Conservation (phyloP, 92 coral and sea anemone genomes). For the Paragorgia papillata region DNA sequence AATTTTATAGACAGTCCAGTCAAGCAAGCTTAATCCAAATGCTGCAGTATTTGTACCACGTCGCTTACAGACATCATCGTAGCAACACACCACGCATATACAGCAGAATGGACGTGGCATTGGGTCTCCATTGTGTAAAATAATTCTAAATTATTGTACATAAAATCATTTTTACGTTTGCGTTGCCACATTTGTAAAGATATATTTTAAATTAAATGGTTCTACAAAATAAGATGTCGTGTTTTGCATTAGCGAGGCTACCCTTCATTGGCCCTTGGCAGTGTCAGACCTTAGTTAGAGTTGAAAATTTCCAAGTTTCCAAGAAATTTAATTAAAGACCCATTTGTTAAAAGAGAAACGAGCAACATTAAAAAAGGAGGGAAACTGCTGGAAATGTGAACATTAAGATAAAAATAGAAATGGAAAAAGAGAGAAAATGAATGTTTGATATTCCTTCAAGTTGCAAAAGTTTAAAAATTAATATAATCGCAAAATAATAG, state of each 20-base stretch:
- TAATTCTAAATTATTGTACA: slow-evolving; percentile 63
- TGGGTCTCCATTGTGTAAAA: slow-evolving; percentile 53
- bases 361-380: too few species aligned
- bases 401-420: too few species aligned
- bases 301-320: too few species aligned
- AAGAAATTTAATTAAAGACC: too few species aligned
- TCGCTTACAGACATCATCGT: slow-evolving; percentile 62
- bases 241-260: background rate
- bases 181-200: slow-evolving; percentile 69
- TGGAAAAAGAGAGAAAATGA: too few species aligned
- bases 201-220: slow-evolving; percentile 47
- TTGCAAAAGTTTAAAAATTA: too few species aligned
- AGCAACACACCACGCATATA: slow-evolving; percentile 33
- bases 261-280: too few species aligned
- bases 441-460: too few species aligned
- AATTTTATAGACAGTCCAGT: slow-evolving; percentile 9
- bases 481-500: too few species aligned
- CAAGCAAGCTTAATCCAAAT: slow-evolving; percentile 96
- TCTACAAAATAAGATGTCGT: background rate
- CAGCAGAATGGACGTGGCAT: slow-evolving; percentile 57
- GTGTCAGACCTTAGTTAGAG: too few species aligned
- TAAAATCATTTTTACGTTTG: slow-evolving; percentile 61
- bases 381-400: too few species aligned
- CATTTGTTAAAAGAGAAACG: too few species aligned
- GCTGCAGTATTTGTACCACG: slow-evolving; percentile 93